phyloP scores from a whole-genome alignment of 1,140 invertebrate genomes.

The Trissolcus basalis region DNA sequence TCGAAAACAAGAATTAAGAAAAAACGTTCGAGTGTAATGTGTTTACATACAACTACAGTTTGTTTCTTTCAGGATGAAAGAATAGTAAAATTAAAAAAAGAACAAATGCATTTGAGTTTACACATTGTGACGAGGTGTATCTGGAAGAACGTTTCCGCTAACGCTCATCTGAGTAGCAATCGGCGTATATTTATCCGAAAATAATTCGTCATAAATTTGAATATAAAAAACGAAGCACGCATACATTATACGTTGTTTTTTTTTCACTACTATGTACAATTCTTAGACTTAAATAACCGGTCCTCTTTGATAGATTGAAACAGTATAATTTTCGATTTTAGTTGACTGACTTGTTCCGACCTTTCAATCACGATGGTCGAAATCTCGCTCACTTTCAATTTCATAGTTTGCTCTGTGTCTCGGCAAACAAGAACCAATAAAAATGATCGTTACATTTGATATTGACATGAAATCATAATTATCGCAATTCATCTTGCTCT shows the following conservation, averaged over 20 bases:
- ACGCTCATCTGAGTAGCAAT: constrained; percentile 14
- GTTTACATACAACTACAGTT: too few relatives aligned
- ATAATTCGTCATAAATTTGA: constrained; percentile 25
- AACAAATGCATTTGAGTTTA: too few relatives aligned
- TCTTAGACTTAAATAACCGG: constrained; percentile 45
- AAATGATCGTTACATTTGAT: too few relatives aligned
- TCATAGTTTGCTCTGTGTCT: constrained; percentile 1
- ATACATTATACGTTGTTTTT: constrained; percentile 39
- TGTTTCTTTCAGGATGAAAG: too few relatives aligned
- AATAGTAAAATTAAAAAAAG: too few relatives aligned
- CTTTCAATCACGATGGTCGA: constrained; percentile 2
- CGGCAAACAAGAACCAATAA: too few relatives aligned
- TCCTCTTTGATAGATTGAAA: constrained; percentile 8
- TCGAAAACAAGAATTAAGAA: too few relatives aligned
- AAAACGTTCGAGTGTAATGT: too few relatives aligned
- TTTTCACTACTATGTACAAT: constrained; percentile 56
- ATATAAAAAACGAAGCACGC: constrained; percentile 53
- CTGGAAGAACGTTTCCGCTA: constrained; percentile 34
- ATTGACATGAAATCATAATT: background rate
- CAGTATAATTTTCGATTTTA: constrained; percentile 13
- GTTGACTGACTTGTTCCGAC: constrained; percentile 17
- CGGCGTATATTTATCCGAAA: constrained; percentile 9
- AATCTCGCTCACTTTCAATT: constrained; percentile 6
- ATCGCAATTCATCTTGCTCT: background rate
- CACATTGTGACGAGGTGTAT: too few relatives aligned